Percentiles rank a stretch among this genome's conserved stretches.
Conservation (phyloP, 2,113 vertebrate species). For the Crotalus helleri region DNA sequence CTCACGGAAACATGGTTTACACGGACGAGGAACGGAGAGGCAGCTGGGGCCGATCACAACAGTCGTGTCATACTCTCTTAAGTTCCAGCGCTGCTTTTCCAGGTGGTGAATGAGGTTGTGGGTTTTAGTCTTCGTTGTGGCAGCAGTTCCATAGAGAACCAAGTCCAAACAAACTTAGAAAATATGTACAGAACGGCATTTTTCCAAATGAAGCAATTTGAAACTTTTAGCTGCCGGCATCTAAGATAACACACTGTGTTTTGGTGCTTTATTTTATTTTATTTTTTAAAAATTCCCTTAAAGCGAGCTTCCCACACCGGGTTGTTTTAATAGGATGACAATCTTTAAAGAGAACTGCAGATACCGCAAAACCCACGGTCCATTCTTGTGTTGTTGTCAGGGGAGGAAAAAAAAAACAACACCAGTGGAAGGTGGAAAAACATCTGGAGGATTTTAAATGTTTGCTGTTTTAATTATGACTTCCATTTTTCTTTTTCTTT, state of each 20-base stretch:
- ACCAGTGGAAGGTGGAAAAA: conserved; percentile 59
- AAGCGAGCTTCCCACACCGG: conserved; percentile 62
- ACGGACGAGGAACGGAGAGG: conserved; percentile 82
- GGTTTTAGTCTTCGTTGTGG: conserved; percentile 42
- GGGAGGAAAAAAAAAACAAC: conserved; percentile 35
- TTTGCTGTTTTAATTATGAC: conserved; percentile 73
- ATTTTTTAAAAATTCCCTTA: conserved; percentile 33
- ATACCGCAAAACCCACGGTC: conserved; percentile 62
- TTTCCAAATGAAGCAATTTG: conserved; percentile 63
- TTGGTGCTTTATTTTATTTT: conserved; percentile 24
- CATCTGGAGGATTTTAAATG: conserved; percentile 72
- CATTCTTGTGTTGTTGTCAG: conserved; percentile 23
- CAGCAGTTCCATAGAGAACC: conserved; percentile 79
- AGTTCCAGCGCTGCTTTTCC: conserved; percentile 69
- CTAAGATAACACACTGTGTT: conserved; percentile 59
- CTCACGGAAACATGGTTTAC: conserved; percentile 92
- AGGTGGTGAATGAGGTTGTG: conserved; percentile 50
- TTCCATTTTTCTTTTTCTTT: conserved; percentile 72
- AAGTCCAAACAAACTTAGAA: conserved; percentile 65
- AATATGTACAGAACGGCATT: conserved; percentile 70
- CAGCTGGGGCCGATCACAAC: conserved; percentile 67
- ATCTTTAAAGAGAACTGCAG: conserved; percentile 68
- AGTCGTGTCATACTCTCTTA: conserved; percentile 56
- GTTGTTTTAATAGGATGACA: conserved; percentile 61
- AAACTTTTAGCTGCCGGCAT: conserved; percentile 68